Evolutionary conservation across 2,113 vertebrate genomes (phyloP), one percentile per base, ranked within the genome.

Genomic region (Silurus glanis): DNA sequence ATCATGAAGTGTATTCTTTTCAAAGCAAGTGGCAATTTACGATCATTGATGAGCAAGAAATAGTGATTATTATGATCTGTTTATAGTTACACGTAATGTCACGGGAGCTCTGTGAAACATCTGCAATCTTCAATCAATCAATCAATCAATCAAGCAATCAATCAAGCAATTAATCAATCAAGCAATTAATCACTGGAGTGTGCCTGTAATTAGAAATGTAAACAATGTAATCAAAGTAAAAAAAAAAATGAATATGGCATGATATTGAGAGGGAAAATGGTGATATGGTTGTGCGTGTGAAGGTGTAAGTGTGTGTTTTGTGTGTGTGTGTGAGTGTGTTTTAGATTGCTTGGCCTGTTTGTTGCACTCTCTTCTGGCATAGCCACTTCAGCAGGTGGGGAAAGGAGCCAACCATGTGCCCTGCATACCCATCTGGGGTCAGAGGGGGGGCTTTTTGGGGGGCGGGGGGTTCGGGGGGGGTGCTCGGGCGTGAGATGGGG

Each of bases 361-460:
- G 55, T 72, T 84, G 55, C 21, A 56, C 49, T 82, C 83, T 87
- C 84, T 55, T 21, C 61, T 84, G 84, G 84, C 84, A 82, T 23
- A 56, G 82, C 74, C 84, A 87, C 86, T 89, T 87, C 74, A 87
- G 84, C 37, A 74, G 80, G 78, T 87, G 66, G 89, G 69, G 62
- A 83, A 71, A 71, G 85, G 59, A 66, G 47, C 69, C 80, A 76
- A 87, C 64, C 81, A 23, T 88, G 86, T 87, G 88, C 87, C 82
- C 86, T 84, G 69, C 84, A 61, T 86, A 67, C 85, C 86, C 85
- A 86, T 85, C 85, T 88, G 83, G 76, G 72, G 78, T 85, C 82
- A 84, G 56, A 37, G n/a, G 14, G 79, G 84, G 82, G 72, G 4
- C 1, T 37, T 2, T 37, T 37, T 9, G 69, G 82, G 72, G 45